phyloP scores from a whole-genome alignment of 2,888 invertebrate genomes.

The Drosophila subquinaria region DNA sequence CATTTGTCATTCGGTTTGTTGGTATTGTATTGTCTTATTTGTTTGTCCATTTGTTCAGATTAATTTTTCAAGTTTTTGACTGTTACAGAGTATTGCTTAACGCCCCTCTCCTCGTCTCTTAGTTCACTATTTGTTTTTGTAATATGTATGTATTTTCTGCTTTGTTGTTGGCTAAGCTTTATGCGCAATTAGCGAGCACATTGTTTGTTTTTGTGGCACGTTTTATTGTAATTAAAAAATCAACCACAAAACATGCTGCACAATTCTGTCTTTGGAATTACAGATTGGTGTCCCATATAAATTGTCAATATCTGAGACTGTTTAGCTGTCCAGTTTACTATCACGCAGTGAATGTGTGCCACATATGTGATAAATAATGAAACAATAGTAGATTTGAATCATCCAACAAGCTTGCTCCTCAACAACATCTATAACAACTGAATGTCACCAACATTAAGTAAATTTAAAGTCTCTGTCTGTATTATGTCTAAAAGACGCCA shows the following conservation, averaged over 20 bases:
- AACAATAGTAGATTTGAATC: constrained; percentile 20
- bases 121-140: constrained; percentile 41
- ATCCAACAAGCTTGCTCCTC: constrained; percentile 16
- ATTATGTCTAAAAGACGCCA: constrained; percentile 65
- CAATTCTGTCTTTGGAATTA: constrained; percentile 25
- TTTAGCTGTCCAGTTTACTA: constrained; percentile 26
- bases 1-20: constrained; percentile 73
- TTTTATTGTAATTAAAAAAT: constrained; percentile 77
- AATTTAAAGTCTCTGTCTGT: constrained; percentile 5
- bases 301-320: constrained; percentile 57
- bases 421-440: constrained; percentile 17
- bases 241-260: constrained; percentile 43
- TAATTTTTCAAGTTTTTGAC: constrained; percentile 65
- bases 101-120: not conserved
- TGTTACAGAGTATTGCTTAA: constrained; percentile 46
- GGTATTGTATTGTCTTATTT: constrained; percentile 53
- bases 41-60: constrained; percentile 67
- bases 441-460: constrained; percentile 40
- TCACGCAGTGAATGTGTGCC: constrained; percentile 23
- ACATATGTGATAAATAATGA: constrained; percentile 24
- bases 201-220: constrained; percentile 77
- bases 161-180: constrained; percentile 53
- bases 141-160: constrained; percentile 17
- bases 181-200: constrained; percentile 74
- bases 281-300: constrained; percentile 42